Base-by-base conservation (phyloP, 2,797 vertebrate species). In the Synanceia verrucosa region DNA sequence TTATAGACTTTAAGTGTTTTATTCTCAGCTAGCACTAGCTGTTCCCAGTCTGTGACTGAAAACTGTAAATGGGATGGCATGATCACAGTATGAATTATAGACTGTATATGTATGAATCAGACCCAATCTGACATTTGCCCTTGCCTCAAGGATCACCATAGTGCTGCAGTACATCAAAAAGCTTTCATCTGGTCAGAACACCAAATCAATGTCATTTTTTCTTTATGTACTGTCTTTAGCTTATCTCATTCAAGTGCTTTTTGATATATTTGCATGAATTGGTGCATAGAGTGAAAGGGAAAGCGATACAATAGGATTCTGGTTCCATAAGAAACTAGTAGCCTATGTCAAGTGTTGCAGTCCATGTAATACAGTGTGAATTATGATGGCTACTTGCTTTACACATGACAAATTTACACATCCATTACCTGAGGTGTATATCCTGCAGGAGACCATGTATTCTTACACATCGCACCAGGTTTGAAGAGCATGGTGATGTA, bases 401-500 rank as follows among this genome's bases (percentile, higher is more conserved):
- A 39, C 21, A 59, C 12, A 23, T 73, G 46, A 46, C 37, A 53
- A 6, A 62, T 57, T 6, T 44, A 55, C 34, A 36, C 64, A 70
- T 76, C 43, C 44, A 70, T 79, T 67, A 63, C 21, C 46, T 7
- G 3, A 29, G 52, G 48, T 60, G 28, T 29, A 46, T 26, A 73
- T 59, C 59, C 47, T 69, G 39, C 59, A 52, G 60, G 24, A 57
- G 47, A 31, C 26, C 60, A 28, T 56, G 58, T 37, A 58, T 56
- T 70, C 47, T 37, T 56, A 41, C 46, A 51, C 21, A 41, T 70
- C 48, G 44, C 14, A 47, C 18, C 44, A 43, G 59, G 36, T 72
- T 61, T 75, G 44, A 81, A 68, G 65, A 84, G 73, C 63, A 61
- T 26, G 11, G 47, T 70, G 60, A 83, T 88, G 76, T 79, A 87